Evolutionary conservation across 2,113 vertebrate species (phyloP), one percentile per base, ranked within the genome.

Genomic region (Hiodon tergisus): DNA sequence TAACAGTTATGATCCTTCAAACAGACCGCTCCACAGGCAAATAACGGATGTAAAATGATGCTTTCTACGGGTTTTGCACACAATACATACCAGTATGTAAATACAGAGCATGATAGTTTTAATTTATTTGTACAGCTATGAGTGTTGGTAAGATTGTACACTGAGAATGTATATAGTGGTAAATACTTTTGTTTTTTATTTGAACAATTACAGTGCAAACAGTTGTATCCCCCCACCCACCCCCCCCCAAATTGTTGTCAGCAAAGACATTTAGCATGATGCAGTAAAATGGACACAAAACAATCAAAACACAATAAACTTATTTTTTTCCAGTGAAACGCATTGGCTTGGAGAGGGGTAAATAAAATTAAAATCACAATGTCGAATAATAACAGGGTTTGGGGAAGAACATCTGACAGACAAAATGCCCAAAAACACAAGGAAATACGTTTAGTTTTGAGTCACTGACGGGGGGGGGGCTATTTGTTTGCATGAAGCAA

Each of bases 71-170:
- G 31, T 74, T 76, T 83, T 66, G 74, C 31, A 65, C 79, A 79
- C 76, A 81, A 76, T 78, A 16, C 85, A 14, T 16, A 79, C 82
- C 85, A 51, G 68, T 72, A 76, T 51, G 69, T 47, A 72, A 67
- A 62, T 47, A 60, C 55, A 51, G 10, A 63, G 69, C 52, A 72
- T 80, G 46, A 63, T 75, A 6, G 65, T 68, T 2, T 67, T 62
- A 87, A 88, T 87, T 87, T 90, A 87, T 90, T 86, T 90, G 81
- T 87, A 87, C 74, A 85, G 85, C 77, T 82, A 50, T 51, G 54
- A 69, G 61, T 54, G 48, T 61, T 71, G 53, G 71, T 14, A 62
- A 67, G 16, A 75, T 54, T 74, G 61, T 76, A 72, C 54, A 51
- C 70, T 75, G 9, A 71, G 2, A 14, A 77, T 88, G 85, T 88